A percentile compares a stretch with the other conserved stretches of the same genome.
Evolutionary conservation across 2,888 invertebrate genomes (phyloP).

Genomic region (Drosophila birchii): DNA sequence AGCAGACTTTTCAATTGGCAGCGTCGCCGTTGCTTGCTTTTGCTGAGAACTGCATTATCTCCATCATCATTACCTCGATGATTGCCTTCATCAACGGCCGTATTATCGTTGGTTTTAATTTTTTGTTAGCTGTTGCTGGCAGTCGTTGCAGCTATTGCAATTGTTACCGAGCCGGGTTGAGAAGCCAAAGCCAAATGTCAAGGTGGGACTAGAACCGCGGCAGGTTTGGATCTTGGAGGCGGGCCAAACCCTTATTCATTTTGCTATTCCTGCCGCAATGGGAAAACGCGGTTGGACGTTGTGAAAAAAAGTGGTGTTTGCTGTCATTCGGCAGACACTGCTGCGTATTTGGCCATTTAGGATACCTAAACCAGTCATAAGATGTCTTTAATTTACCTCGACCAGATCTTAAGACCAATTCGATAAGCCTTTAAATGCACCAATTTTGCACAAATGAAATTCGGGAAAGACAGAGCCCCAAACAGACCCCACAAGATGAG

Average conservation of each 20-base stretch:
- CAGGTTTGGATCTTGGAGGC: constrained; percentile 4
- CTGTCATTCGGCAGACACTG: neutral
- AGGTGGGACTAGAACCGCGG: constrained; percentile 21
- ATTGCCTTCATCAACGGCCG: constrained; percentile 71
- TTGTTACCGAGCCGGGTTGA: constrained; percentile 50
- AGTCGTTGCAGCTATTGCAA: constrained; percentile 53
- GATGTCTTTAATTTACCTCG: constrained; percentile 31
- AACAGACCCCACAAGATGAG: constrained; percentile 48
- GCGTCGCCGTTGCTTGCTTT: constrained; percentile 52
- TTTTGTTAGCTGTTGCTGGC: constrained; percentile 46
- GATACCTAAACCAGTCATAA: neutral
- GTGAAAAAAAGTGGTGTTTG: neutral
- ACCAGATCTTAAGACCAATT: constrained; percentile 59
- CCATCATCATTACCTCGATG: constrained; percentile 48
- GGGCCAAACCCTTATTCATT: constrained; percentile 1
- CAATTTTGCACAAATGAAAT: constrained; percentile 47
- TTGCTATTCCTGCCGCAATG: neutral
- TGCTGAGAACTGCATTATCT: constrained; percentile 44
- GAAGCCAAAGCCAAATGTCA: constrained; percentile 34
- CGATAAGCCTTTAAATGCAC: constrained; percentile 66
- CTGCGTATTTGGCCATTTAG: constrained; percentile 29
- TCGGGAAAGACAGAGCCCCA: constrained; percentile 17
- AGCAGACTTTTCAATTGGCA: constrained; percentile 70
- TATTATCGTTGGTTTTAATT: constrained; percentile 63
- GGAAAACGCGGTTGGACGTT: neutral